phyloP scores from a whole-genome alignment of 2,797 vertebrate genomes.

The Ficedula albicollis region DNA sequence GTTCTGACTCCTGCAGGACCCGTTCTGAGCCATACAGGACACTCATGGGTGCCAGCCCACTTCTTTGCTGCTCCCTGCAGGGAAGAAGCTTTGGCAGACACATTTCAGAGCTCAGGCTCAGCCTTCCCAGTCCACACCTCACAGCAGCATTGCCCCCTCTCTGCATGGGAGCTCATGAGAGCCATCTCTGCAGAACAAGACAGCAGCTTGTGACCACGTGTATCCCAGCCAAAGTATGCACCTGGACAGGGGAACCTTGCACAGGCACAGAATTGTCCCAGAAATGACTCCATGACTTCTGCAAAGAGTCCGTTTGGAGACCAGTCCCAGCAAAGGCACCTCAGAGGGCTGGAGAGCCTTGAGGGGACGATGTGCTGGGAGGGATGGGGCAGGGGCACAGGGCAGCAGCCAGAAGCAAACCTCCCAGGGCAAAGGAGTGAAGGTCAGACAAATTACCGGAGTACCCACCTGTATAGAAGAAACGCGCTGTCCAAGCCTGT shows the following conservation, averaged over 20 bases:
- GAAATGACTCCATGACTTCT: neutral
- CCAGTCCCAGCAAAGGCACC: neutral
- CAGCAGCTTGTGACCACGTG: rapidly evolving
- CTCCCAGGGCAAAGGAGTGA: neutral
- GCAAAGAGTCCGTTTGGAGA: neutral
- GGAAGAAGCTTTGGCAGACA: neutral
- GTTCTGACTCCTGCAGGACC: neutral
- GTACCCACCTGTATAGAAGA: neutral
- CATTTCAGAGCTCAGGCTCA: neutral
- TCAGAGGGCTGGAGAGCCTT: neutral
- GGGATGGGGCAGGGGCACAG: neutral
- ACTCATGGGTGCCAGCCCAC: neutral
- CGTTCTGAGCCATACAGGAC: neutral
- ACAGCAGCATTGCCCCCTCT: neutral
- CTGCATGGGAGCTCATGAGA: neutral
- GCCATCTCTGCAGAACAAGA: neutral
- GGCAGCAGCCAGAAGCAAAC: neutral
- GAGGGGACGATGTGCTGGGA: rapidly evolving
- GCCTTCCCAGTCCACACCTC: neutral
- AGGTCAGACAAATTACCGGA: neutral
- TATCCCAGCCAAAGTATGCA: neutral
- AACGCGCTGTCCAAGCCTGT: neutral
- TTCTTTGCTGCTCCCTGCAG: neutral
- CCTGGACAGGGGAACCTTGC: neutral
- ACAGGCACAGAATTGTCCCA: neutral